A percentile compares a stretch with the other conserved stretches of the same genome.
Evolutionary conservation across 2,888 invertebrate species (phyloP).

Genomic region (Rhagophthalmus giganteus): DNA sequence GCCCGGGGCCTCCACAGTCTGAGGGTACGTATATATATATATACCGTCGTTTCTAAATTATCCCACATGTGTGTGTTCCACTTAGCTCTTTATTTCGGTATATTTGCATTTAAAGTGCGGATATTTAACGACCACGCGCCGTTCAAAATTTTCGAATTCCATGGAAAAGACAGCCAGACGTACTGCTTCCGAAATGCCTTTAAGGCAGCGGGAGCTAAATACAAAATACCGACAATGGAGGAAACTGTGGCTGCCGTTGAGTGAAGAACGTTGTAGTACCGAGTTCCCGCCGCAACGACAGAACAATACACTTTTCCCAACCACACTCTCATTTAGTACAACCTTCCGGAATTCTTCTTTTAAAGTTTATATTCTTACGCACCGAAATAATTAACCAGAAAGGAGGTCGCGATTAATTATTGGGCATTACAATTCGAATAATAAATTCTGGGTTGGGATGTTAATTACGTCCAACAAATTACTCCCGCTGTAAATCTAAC

Average conservation of each 20-base stretch:
- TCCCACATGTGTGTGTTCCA: constrained; percentile 27
- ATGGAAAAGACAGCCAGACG: constrained; percentile 3
- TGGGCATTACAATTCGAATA: constrained; percentile 38
- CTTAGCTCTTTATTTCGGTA: too few relatives aligned
- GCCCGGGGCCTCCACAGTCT: constrained; percentile 33
- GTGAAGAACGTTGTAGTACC: constrained; percentile 49
- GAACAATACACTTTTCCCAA: constrained; percentile 54
- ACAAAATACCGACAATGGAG: constrained; percentile 38
- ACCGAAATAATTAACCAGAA: not conserved
- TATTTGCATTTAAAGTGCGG: too few relatives aligned
- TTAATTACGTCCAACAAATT: constrained; percentile 50
- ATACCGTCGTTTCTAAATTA: constrained; percentile 31
- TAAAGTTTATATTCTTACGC: not conserved
- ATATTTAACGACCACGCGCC: too few relatives aligned
- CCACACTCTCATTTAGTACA: constrained; percentile 7
- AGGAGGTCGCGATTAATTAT: constrained; percentile 40
- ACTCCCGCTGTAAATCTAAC: constrained; percentile 44
- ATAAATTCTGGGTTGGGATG: constrained; percentile 44
- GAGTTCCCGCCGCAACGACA: constrained; percentile 47
- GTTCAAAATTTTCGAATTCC: too few relatives aligned
- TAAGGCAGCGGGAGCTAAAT: constrained; percentile 36
- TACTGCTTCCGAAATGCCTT: constrained; percentile 40
- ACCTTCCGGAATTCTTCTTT: constrained; percentile 1
- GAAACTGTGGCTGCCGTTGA: constrained; percentile 42
- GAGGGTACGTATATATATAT: too few relatives aligned